Conservation (phyloP, 2,888 invertebrate genomes). For the Torymus texanus region DNA sequence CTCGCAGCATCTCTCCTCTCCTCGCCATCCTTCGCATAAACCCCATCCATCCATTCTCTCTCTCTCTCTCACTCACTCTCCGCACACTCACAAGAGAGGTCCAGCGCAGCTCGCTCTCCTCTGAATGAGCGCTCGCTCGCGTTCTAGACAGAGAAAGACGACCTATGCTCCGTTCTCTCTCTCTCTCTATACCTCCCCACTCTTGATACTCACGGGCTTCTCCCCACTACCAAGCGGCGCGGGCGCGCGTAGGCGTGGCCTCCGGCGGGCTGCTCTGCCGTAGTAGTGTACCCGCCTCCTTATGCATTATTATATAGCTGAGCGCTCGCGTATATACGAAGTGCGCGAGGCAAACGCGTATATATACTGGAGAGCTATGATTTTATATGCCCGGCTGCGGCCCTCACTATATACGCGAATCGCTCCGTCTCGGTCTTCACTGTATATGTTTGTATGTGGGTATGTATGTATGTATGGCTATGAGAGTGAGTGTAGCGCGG, state of each 20-base stretch:
- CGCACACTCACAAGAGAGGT: too few relatives aligned
- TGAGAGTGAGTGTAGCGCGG: constrained; percentile 4
- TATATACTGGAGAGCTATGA: constrained; percentile 63
- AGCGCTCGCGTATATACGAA: neutral
- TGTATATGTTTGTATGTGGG: too few relatives aligned
- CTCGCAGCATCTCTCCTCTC: too few relatives aligned
- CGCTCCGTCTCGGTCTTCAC: neutral
- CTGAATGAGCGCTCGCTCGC: neutral
- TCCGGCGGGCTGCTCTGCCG: constrained; percentile 12
- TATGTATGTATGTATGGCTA: neutral
- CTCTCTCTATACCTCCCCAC: neutral
- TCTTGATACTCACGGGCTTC: neutral
- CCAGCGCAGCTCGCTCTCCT: neutral
- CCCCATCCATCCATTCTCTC: too few relatives aligned
- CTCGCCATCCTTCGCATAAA: too few relatives aligned
- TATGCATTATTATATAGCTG: constrained; percentile 74
- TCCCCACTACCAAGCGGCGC: neutral
- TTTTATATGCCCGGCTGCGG: constrained; percentile 69
- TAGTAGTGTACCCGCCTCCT: constrained; percentile 67
- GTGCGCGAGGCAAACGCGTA: constrained; percentile 4
- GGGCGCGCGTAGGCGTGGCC: constrained; percentile 45
- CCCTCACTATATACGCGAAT: neutral
- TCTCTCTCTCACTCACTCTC: too few relatives aligned
- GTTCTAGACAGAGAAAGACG: neutral
- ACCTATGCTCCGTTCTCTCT: neutral